Conservation (phyloP, 2,797 vertebrate species). For the Tenualosa thibaudeaui region DNA sequence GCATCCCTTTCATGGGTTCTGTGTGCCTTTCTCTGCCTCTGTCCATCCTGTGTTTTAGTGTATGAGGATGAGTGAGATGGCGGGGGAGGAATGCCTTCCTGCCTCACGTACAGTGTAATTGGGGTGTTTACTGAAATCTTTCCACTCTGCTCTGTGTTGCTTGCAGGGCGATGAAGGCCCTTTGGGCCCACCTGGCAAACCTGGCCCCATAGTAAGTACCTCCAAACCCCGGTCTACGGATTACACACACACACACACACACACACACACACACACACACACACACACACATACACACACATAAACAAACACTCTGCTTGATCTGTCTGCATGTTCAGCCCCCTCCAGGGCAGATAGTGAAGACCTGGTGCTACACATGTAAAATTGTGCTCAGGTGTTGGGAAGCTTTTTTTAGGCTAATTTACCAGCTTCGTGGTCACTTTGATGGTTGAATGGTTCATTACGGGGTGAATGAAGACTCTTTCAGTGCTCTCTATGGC, state of each 20-base stretch:
- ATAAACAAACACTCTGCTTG: neutral
- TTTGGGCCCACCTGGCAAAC: slow-evolving; percentile 79
- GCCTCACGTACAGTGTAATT: neutral
- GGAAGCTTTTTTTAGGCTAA: neutral
- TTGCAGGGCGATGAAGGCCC: slow-evolving; percentile 92
- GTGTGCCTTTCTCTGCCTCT: neutral
- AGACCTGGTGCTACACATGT: neutral
- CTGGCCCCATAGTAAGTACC: slow-evolving; percentile 84
- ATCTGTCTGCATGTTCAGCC: neutral
- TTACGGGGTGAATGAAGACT: too few species aligned
- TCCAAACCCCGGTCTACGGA: neutral
- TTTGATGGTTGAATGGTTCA: too few species aligned
- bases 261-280: neutral
- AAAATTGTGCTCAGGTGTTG: neutral
- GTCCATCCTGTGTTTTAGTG: neutral
- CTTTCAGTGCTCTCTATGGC: too few species aligned
- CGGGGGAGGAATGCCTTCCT: slow-evolving; percentile 22
- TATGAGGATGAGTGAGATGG: neutral
- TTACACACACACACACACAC: neutral
- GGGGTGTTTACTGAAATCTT: slow-evolving; percentile 34
- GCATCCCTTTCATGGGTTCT: too few species aligned
- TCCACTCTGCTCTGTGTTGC: slow-evolving; percentile 19
- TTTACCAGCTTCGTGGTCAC: too few species aligned
- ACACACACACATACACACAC: slow-evolving; percentile 8
- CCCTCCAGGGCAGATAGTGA: neutral